Percentiles rank a stretch among this genome's conserved stretches.
Evolutionary conservation across 1,140 invertebrate species (phyloP).

Genomic region (Eueides isabella): DNA sequence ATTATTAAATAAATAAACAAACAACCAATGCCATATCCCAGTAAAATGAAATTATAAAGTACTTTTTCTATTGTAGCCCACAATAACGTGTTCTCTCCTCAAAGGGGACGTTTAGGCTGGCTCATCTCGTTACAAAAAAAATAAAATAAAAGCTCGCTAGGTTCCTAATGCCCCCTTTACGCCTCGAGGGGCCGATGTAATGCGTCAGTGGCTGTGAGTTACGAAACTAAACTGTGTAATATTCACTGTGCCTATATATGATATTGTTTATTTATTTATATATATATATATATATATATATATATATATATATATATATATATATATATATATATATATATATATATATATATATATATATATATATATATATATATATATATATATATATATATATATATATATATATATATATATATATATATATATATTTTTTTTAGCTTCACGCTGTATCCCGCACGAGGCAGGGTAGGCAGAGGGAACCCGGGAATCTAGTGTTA

Average conservation of each 20-base stretch:
- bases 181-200: not conserved
- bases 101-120: constrained; percentile 3
- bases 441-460: too few relatives aligned
- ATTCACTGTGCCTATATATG: too few relatives aligned
- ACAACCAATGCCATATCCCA: not conserved
- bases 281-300: too few relatives aligned
- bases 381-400: too few relatives aligned
- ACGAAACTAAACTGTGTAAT: not conserved
- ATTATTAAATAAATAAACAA: too few relatives aligned
- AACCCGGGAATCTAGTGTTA: not conserved
- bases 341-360: too few relatives aligned
- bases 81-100: not conserved
- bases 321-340: too few relatives aligned
- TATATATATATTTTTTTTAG: not conserved
- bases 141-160: not conserved
- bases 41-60: constrained; percentile 1
- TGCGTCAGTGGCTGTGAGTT: constrained; percentile 4
- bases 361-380: too few relatives aligned
- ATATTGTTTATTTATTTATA: too few relatives aligned
- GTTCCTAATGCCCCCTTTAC: not conserved
- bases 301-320: too few relatives aligned
- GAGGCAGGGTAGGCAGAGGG: not conserved
- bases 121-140: constrained; percentile 6
- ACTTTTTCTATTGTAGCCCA: not conserved
- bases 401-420: too few relatives aligned